Evolutionary conservation across 2,797 vertebrate genomes (phyloP).

Genomic region (Enoplosus armatus): DNA sequence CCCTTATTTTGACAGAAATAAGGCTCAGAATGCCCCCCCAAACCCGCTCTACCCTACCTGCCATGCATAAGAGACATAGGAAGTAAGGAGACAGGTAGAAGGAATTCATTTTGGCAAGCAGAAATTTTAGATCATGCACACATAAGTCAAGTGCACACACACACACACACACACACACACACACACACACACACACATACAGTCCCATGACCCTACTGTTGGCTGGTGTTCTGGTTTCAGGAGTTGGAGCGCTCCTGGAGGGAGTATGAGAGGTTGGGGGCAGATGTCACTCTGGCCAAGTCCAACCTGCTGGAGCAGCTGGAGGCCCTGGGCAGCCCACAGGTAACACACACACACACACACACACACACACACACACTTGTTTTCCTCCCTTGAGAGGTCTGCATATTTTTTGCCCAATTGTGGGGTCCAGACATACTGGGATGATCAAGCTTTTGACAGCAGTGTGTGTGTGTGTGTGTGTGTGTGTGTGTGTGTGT

Average conservation of each 20-base stretch:
- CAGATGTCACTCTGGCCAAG: slow-evolving; percentile 90
- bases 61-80: neutral
- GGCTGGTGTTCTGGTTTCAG: slow-evolving; percentile 74
- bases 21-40: no score
- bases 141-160: no score
- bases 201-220: neutral
- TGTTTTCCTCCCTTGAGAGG: no score
- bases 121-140: neutral
- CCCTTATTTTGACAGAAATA: no score
- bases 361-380: neutral
- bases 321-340: slow-evolving; percentile 88
- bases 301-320: slow-evolving; percentile 93
- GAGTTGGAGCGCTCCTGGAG: slow-evolving; percentile 94
- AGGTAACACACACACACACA: slow-evolving; percentile 70
- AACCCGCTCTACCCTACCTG: no score
- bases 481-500: slow-evolving; percentile 20
- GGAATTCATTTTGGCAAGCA: neutral
- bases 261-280: slow-evolving; percentile 92
- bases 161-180: no score
- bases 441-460: neutral
- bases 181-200: neutral
- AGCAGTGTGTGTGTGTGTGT: neutral
- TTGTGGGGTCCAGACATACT: no score
- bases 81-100: neutral
- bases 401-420: no score